Conservation (phyloP, 2,113 vertebrate genomes). For the Psephotus haematonotus region DNA sequence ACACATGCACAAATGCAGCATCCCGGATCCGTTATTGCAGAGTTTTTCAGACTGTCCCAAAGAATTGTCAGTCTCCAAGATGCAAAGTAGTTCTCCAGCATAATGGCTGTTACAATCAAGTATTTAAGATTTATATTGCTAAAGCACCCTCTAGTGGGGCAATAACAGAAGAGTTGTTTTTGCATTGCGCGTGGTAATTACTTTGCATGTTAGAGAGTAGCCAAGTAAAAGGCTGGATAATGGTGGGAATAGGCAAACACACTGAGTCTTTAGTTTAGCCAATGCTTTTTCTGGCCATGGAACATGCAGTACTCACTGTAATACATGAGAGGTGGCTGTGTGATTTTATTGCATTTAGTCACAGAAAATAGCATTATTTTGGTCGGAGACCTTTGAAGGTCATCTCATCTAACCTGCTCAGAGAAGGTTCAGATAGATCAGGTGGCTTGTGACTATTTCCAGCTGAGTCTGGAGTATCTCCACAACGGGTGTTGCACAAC, state of each 20-base stretch:
- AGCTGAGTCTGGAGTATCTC: neutral
- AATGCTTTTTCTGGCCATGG: neutral
- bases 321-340: neutral
- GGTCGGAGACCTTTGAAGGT: neutral
- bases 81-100: neutral
- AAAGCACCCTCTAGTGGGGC: slow-evolving; percentile 83
- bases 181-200: neutral
- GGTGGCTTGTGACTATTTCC: neutral
- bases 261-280: neutral
- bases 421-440: neutral
- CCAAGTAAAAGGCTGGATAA: neutral
- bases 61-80: neutral
- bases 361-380: neutral
- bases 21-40: neutral
- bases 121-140: slow-evolving; percentile 72
- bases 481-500: neutral
- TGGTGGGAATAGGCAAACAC: neutral
- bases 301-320: neutral
- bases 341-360: neutral
- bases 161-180: slow-evolving; percentile 41
- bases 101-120: neutral
- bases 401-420: neutral
- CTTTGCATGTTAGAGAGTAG: neutral
- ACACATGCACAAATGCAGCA: neutral
- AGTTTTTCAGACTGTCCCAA: neutral